Conservation (phyloP, 2,797 vertebrate species). For the Eulemur rubriventer region DNA sequence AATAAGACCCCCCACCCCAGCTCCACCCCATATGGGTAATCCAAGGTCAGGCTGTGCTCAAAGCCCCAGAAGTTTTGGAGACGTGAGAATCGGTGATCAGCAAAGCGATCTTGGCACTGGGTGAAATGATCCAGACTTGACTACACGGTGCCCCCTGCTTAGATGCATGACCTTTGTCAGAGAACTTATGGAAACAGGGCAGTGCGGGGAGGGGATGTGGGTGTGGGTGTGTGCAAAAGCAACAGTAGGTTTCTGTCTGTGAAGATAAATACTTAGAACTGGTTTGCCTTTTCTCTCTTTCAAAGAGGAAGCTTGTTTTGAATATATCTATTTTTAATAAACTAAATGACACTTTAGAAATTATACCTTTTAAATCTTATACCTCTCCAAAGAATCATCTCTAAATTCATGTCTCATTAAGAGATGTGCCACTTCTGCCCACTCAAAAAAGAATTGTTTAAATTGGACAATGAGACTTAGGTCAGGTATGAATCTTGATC, state of each 20-base stretch:
- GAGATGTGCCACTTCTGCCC: neutral
- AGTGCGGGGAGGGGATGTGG: accelerated
- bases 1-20: neutral
- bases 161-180: neutral
- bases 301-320: neutral
- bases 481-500: neutral
- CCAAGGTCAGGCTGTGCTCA: neutral
- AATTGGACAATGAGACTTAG: neutral
- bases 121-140: neutral
- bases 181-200: neutral
- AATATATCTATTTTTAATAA: neutral
- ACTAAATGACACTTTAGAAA: neutral
- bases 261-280: neutral
- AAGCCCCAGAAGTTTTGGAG: neutral
- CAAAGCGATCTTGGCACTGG: neutral
- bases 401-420: neutral
- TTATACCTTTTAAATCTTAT: neutral
- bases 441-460: neutral
- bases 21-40: accelerated
- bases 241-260: neutral
- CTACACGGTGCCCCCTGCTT: neutral
- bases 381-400: neutral
- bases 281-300: neutral
- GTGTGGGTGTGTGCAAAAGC: neutral
- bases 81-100: neutral